phyloP scores from a whole-genome alignment of 2,888 invertebrate species.

The Athripsodes cinereus region DNA sequence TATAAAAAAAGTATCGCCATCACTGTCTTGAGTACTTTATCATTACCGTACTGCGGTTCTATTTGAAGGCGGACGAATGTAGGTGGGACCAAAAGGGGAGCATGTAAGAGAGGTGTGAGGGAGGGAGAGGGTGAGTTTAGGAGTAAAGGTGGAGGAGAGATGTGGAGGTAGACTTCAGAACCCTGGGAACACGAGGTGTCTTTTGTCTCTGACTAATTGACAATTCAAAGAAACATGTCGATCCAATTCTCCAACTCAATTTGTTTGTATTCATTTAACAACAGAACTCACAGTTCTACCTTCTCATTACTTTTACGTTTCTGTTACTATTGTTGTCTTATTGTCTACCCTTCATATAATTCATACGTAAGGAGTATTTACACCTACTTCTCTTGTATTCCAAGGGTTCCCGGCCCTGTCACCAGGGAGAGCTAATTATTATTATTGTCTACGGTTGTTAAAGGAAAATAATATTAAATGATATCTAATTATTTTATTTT shows the following conservation, averaged over 20 bases:
- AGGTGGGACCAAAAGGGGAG: slow-evolving; percentile 3
- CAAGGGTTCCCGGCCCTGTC: too few relatives aligned
- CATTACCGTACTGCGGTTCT: slow-evolving; percentile 16
- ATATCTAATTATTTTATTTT: too few relatives aligned
- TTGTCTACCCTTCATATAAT: background rate
- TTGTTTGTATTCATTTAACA: slow-evolving; percentile 28
- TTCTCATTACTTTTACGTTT: slow-evolving; percentile 16
- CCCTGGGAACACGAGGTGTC: slow-evolving; percentile 35
- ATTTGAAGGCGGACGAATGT: slow-evolving; percentile 1
- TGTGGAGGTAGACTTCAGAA: slow-evolving; percentile 7
- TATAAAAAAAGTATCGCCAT: too few relatives aligned
- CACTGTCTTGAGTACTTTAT: too few relatives aligned
- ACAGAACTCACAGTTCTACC: slow-evolving; percentile 16
- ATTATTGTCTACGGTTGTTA: too few relatives aligned
- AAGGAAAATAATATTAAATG: too few relatives aligned
- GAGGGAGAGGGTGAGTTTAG: slow-evolving; percentile 7
- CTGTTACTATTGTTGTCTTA: background rate
- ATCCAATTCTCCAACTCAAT: slow-evolving; percentile 27
- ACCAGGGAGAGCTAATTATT: too few relatives aligned
- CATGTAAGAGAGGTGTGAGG: slow-evolving; percentile 7
- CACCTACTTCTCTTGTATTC: too few relatives aligned
- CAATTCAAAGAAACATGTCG: slow-evolving; percentile 29
- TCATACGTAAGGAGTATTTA: too few relatives aligned
- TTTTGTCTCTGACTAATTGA: slow-evolving; percentile 36
- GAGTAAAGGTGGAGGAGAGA: slow-evolving; percentile 1